phyloP scores from a whole-genome alignment of 2,113 vertebrate species.

The Vidua macroura region DNA sequence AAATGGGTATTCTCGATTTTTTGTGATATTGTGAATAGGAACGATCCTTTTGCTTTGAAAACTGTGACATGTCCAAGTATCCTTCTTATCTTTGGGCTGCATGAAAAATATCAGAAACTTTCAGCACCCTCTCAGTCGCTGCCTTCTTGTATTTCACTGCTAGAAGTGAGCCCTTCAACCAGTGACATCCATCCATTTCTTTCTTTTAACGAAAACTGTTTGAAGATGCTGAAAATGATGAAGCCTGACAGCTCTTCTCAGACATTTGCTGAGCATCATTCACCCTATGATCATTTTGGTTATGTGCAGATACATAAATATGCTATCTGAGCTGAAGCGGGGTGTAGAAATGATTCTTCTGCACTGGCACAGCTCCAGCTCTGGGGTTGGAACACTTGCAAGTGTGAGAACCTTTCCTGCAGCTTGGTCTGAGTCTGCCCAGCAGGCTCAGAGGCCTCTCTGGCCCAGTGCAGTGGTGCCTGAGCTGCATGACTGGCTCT shows the following conservation, averaged over 20 bases:
- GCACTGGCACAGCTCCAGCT: not conserved
- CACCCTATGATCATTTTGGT: not conserved
- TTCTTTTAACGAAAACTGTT: not conserved
- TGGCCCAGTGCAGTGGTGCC: not conserved
- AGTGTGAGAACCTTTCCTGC: not conserved
- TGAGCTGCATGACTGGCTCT: not conserved
- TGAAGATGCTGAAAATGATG: not conserved
- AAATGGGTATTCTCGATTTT: not conserved
- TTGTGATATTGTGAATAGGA: rapidly evolving
- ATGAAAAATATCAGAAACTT: not conserved
- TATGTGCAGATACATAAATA: not conserved
- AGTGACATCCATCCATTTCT: not conserved
- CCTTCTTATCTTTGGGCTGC: not conserved
- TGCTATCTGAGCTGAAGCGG: not conserved
- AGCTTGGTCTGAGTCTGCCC: not conserved
- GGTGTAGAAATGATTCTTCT: not conserved
- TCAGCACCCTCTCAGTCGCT: not conserved
- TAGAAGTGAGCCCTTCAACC: not conserved
- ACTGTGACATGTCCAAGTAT: not conserved
- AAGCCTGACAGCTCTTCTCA: not conserved
- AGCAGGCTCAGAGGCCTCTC: not conserved
- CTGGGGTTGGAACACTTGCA: not conserved
- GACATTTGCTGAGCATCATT: not conserved
- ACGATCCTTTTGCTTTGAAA: not conserved
- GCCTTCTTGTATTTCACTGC: not conserved